These are phyloP conservation scores for Dryococelus australis DNA, from an alignment of 2,888 invertebrate species.

Conservation along the genomic window DNA sequence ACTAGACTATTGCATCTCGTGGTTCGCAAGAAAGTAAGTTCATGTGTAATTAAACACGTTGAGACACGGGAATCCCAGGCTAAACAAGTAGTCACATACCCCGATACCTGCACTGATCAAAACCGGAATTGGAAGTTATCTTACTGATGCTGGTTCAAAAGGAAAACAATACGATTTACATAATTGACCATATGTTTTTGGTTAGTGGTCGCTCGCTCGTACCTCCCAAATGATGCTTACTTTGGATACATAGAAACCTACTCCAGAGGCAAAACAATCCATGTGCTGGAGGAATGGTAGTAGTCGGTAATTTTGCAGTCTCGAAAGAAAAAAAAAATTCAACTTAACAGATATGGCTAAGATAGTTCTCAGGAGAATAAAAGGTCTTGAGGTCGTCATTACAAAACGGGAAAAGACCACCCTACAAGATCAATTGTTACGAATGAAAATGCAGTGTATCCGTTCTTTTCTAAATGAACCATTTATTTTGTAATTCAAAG, in stretches of 20 bases:
- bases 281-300: not conserved
- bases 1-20: conserved; percentile 52
- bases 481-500: too few relatives aligned
- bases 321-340: not conserved
- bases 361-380: not conserved
- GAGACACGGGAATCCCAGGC: not conserved
- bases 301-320: conserved; percentile 33
- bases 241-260: conserved; percentile 39
- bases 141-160: not conserved
- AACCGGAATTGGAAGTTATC: conserved; percentile 48
- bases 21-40: conserved; percentile 51
- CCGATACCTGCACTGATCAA: conserved; percentile 52
- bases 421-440: too few relatives aligned
- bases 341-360: conserved; percentile 25
- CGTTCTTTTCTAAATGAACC: too few relatives aligned
- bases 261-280: not conserved
- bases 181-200: conserved; percentile 44
- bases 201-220: conserved; percentile 48
- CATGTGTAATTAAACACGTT: conserved; percentile 49
- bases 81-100: conserved; percentile 47
- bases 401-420: not conserved
- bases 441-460: too few relatives aligned
- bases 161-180: conserved; percentile 5
- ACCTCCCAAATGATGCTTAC: conserved; percentile 46
- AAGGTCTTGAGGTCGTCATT: not conserved